Evolutionary conservation across 2,888 invertebrate species (phyloP), one percentile per base, ranked within the genome.

Genomic region (Pristionchus mayeri): DNA sequence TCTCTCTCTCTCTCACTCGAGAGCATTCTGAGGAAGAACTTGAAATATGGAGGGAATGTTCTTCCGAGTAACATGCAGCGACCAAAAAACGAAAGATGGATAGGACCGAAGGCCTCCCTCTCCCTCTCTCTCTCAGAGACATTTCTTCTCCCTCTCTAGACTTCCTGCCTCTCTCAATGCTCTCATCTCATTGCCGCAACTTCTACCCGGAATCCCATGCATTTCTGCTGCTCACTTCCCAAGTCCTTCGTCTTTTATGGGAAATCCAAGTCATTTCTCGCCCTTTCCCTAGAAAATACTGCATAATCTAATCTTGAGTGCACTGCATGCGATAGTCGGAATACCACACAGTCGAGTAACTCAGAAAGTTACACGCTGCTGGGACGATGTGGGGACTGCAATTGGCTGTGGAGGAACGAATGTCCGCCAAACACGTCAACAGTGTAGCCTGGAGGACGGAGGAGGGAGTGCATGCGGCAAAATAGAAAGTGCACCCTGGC

Each of bases 51-150:
- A 16, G 24, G 30, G 60, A 60, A 27, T 60, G 60, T 24, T 60
- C 60, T 60, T 27, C 24, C 27, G 60, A 60, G 60, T 60, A 60
- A 60, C 60, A 60, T 60, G 60, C 9, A 30, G 30, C n/a, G 60
- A 60, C 60, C 60, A 67, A 67, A 67, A 67, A 67, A 67, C 34
- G 67, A 67, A n/a, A 37, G 67, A 67, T 40, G 67, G 67, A 67
- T 67, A 40, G 40, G 37, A 37, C 16, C 18, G 13, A 16, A 63
- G 34, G 63, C 18, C 67, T 63, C 34, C 4, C 21, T 34, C 34
- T 34, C 34, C 16, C 67, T 67, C 67, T 37, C 67, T 67, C 67
- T 34, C 60, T 11, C 60, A 30, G 60, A 60, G 60, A 60, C 60
- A 60, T 60, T 60, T 67, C 67, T 54, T 40, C 67, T 67, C 21